phyloP scores from a whole-genome alignment of 2,797 vertebrate species.

The Hozukius guyotensis region DNA sequence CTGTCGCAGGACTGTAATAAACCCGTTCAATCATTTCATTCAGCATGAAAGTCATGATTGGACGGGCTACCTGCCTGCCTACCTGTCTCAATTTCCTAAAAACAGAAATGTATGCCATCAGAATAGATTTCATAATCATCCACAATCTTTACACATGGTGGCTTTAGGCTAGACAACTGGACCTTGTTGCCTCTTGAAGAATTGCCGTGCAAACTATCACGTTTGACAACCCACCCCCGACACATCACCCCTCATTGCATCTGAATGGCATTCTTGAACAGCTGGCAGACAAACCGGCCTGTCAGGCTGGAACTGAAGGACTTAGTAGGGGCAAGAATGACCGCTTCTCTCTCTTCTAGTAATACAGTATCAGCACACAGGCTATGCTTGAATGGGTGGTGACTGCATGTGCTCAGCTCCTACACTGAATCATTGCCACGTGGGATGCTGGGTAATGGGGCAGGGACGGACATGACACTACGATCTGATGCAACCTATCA shows the following conservation, averaged over 20 bases:
- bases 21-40: too few species aligned
- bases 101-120: not conserved
- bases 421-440: not conserved
- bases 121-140: not conserved
- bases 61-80: too few species aligned
- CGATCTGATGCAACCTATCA: constrained; percentile 6
- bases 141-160: not conserved
- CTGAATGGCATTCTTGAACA: not conserved
- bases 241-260: not conserved
- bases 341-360: not conserved
- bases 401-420: not conserved
- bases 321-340: not conserved
- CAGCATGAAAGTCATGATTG: too few species aligned
- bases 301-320: not conserved
- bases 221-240: not conserved
- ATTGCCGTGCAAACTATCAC: not conserved
- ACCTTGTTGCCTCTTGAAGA: not conserved
- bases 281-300: not conserved
- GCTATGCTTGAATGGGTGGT: not conserved
- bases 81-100: not conserved
- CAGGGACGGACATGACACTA: not conserved
- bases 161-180: not conserved
- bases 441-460: not conserved
- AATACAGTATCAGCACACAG: not conserved
- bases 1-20: too few species aligned